These are phyloP conservation scores for Aleiodes alternator DNA, from an alignment of 2,888 invertebrate genomes.

Conservation along the genomic window DNA sequence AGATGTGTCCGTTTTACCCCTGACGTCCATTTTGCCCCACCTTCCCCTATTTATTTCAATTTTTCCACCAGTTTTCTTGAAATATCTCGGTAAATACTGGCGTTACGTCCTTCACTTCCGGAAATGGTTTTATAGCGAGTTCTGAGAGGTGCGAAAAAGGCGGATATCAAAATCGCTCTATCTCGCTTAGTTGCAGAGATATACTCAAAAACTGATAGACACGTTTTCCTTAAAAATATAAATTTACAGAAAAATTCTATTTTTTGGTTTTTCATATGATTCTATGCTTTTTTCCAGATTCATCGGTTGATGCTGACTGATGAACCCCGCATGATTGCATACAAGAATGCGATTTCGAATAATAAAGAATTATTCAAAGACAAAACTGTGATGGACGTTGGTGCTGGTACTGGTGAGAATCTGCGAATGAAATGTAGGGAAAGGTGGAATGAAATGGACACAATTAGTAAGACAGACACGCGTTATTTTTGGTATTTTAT, in stretches of 20 bases:
- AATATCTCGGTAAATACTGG: no score
- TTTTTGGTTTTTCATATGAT: background rate
- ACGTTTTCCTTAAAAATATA: background rate
- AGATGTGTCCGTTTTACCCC: no score
- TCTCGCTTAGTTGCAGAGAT: background rate
- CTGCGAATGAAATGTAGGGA: background rate
- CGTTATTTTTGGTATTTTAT: background rate
- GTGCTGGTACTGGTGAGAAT: conserved; percentile 84
- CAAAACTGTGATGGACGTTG: conserved; percentile 90
- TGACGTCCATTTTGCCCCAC: no score
- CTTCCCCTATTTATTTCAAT: no score
- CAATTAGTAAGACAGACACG: background rate
- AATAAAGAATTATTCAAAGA: conserved; percentile 82
- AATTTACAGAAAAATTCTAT: no score
- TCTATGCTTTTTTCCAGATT: conserved; percentile 77
- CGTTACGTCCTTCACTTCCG: no score
- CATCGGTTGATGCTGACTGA: conserved; percentile 90
- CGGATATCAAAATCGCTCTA: no score
- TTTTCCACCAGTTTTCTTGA: no score
- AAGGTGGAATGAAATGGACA: background rate
- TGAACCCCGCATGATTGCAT: conserved; percentile 85
- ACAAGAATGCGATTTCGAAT: conserved; percentile 85
- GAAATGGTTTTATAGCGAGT: no score
- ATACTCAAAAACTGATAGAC: background rate
- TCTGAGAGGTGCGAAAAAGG: no score